Conservation (phyloP, 2,797 vertebrate genomes). For the Babyrousa celebensis region DNA sequence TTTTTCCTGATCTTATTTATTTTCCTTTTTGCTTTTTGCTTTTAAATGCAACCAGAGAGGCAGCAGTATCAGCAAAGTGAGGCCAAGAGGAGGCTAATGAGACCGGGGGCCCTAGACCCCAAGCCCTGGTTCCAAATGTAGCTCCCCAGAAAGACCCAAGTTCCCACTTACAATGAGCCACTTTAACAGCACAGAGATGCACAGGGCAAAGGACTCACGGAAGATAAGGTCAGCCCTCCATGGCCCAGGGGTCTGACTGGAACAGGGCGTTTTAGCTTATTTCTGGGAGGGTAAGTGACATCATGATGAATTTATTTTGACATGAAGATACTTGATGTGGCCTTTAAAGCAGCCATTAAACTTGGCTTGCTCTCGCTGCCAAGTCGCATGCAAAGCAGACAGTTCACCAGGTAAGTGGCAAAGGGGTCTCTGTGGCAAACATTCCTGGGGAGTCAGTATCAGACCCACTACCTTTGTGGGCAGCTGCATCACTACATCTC, state of each 20-base stretch:
- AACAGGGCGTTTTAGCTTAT: constrained; percentile 55
- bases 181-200: background rate
- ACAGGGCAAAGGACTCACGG: background rate
- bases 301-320: constrained; percentile 16
- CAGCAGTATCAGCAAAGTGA: background rate
- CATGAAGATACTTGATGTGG: constrained; percentile 10
- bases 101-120: background rate
- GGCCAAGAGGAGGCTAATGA: background rate
- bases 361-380: background rate
- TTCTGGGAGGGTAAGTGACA: constrained; percentile 64
- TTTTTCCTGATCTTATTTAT: constrained; percentile 30
- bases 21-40: constrained; percentile 49
- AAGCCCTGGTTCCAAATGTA: background rate
- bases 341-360: constrained; percentile 45
- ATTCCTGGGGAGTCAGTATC: background rate
- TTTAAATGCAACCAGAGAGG: constrained; percentile 40
- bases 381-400: background rate
- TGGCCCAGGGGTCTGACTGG: background rate
- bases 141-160: background rate
- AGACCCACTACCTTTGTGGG: background rate
- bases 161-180: constrained; percentile 14
- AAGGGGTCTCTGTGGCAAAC: background rate
- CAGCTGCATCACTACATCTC: background rate
- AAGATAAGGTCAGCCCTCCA: constrained; percentile 33
- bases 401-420: background rate